Percentiles rank a stretch among this genome's conserved stretches.
Evolutionary conservation across 35 echinoderm and acorn worm species (phyloP).

Genomic region (Apostichopus parvimensis): DNA sequence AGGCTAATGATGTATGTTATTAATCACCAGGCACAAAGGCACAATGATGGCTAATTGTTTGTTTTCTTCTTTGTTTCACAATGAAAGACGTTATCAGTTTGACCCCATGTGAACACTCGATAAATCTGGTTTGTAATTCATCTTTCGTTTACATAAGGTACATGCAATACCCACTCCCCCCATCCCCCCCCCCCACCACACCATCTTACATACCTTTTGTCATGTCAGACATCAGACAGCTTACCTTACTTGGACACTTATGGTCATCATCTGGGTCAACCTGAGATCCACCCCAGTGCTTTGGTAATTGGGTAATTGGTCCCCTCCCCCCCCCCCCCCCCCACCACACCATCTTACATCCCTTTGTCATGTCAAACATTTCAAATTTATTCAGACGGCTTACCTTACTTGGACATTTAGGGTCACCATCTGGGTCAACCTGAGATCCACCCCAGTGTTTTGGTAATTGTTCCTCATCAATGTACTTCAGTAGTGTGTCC

Average conservation of each 20-base stretch:
- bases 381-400: not conserved
- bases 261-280: conserved; percentile 60
- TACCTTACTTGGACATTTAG: conserved; percentile 53
- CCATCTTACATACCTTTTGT: not conserved
- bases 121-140: no score
- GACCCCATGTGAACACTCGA: no score
- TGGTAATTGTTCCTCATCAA: conserved; percentile 54
- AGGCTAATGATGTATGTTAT: no score
- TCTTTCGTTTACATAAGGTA: no score
- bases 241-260: conserved; percentile 51
- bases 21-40: no score
- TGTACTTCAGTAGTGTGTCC: conserved; percentile 42
- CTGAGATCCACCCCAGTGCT: conserved; percentile 48
- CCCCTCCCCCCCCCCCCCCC: no score
- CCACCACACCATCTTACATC: no score
- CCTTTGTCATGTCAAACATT: not conserved
- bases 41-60: no score
- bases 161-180: no score
- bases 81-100: no score
- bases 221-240: not conserved
- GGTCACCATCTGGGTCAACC: conserved; percentile 60
- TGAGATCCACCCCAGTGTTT: conserved; percentile 50
- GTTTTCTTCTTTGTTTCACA: no score
- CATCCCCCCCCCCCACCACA: no score
- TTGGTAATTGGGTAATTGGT: conserved; percentile 48